Conservation (phyloP, 2,888 invertebrate species). For the Ormyrus labotus region DNA sequence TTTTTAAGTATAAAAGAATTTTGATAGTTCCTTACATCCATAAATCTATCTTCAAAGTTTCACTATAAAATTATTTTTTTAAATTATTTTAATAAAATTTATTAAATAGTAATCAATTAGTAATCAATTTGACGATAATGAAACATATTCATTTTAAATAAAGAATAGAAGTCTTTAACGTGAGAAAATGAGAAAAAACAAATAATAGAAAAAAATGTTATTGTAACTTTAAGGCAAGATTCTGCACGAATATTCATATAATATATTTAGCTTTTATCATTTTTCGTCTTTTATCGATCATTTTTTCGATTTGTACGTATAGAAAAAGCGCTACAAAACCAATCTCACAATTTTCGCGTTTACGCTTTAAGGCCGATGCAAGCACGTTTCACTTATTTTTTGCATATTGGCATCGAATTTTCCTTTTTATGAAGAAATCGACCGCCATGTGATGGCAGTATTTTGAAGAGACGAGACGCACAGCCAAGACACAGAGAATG, state of each 20-base stretch:
- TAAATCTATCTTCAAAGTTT: background rate
- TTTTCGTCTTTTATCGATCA: too few relatives aligned
- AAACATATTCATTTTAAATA: too few relatives aligned
- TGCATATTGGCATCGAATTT: slow-evolving; percentile 58
- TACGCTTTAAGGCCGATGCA: slow-evolving; percentile 68
- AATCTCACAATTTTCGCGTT: slow-evolving; percentile 36
- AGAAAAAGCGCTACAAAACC: slow-evolving; percentile 35
- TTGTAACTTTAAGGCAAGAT: slow-evolving; percentile 2
- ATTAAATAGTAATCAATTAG: too few relatives aligned
- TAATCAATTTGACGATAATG: too few relatives aligned
- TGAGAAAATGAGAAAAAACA: too few relatives aligned
- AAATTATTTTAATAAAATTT: slow-evolving; percentile 6
- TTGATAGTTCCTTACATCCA: slow-evolving; percentile 3
- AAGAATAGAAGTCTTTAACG: too few relatives aligned
- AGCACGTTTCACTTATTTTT: slow-evolving; percentile 58
- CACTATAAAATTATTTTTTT: background rate
- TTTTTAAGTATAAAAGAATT: slow-evolving; percentile 17
- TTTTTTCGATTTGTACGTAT: background rate
- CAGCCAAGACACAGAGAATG: slow-evolving; percentile 72
- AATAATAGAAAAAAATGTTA: too few relatives aligned
- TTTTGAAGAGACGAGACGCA: slow-evolving; percentile 58
- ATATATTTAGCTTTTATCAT: too few relatives aligned
- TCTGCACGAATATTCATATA: background rate
- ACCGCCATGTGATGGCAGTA: slow-evolving; percentile 15
- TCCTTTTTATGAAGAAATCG: slow-evolving; percentile 1